Evolutionary conservation across 2,888 invertebrate genomes (phyloP).

Genomic region (Congeria kusceri): DNA sequence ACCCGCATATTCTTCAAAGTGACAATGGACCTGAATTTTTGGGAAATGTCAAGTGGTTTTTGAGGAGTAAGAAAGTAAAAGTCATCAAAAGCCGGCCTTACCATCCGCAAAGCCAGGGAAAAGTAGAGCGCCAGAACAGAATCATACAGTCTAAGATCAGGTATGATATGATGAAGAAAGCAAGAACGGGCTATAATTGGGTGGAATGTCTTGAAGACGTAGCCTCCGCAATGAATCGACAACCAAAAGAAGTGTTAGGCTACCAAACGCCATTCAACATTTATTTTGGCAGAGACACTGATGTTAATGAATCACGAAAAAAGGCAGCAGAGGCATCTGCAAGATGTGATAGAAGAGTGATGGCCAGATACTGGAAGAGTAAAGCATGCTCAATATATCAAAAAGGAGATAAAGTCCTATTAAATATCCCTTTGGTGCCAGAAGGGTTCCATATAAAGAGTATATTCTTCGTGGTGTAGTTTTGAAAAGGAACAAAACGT

Average conservation of each 20-base stretch:
- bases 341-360: neutral
- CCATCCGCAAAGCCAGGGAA: slow-evolving; percentile 34
- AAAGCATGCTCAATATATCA: slow-evolving; percentile 9
- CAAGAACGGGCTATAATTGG: slow-evolving; percentile 9
- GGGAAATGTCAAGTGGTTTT: neutral
- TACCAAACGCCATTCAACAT: slow-evolving; percentile 19
- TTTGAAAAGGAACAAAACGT: neutral
- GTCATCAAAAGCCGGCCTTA: slow-evolving; percentile 28
- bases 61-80: neutral
- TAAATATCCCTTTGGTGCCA: slow-evolving; percentile 4
- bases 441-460: slow-evolving; percentile 5
- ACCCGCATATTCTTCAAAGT: slow-evolving; percentile 3
- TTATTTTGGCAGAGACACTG: slow-evolving; percentile 11
- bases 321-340: slow-evolving; percentile 9
- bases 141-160: slow-evolving; percentile 12
- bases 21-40: slow-evolving; percentile 30
- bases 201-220: neutral
- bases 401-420: slow-evolving; percentile 7
- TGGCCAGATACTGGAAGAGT: neutral
- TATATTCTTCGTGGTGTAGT: slow-evolving; percentile 1
- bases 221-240: neutral
- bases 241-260: slow-evolving; percentile 26
- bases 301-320: slow-evolving; percentile 20
- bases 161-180: neutral
- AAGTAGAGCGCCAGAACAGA: slow-evolving; percentile 26